Conservation (phyloP, 2,113 vertebrate species). For the Oryzias javanicus region DNA sequence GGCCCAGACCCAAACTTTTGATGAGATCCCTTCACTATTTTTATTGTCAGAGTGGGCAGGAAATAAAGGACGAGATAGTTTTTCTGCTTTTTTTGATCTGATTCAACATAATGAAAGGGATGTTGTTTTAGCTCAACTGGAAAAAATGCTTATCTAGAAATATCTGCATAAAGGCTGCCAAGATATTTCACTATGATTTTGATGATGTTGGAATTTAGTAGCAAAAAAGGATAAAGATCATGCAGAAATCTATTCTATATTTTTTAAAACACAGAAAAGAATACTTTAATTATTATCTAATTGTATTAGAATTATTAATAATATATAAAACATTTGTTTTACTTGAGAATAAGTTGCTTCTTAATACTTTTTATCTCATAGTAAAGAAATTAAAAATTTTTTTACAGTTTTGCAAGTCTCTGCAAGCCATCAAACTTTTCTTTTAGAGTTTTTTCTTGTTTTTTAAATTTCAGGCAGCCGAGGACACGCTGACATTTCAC, state of each 20-base stretch:
- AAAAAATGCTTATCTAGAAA: conserved; percentile 39
- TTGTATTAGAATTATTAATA: no score
- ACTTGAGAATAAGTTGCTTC: no score
- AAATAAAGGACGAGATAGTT: conserved; percentile 24
- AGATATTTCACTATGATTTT: conserved; percentile 42
- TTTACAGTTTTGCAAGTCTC: no score
- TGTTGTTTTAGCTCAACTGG: conserved; percentile 48
- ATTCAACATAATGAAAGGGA: conserved; percentile 24
- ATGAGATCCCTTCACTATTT: conserved; percentile 4
- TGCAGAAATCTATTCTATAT: not conserved
- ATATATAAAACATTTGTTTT: no score
- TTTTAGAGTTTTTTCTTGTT: no score
- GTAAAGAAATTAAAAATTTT: no score
- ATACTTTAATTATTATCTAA: no score
- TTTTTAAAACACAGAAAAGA: no score
- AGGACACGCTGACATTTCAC: no score
- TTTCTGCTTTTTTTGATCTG: conserved; percentile 21
- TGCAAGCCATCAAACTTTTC: no score
- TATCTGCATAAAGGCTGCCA: conserved; percentile 13
- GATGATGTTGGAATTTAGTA: conserved; percentile 23
- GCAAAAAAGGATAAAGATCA: conserved; percentile 7
- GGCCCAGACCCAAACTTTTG: conserved; percentile 16
- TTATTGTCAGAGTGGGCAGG: not conserved
- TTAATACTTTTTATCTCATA: no score
- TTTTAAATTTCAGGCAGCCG: no score